Evolutionary conservation across 2,797 vertebrate genomes (phyloP), one percentile per base, ranked within the genome.

Genomic region (Ctenochaetus hawaiiensis): DNA sequence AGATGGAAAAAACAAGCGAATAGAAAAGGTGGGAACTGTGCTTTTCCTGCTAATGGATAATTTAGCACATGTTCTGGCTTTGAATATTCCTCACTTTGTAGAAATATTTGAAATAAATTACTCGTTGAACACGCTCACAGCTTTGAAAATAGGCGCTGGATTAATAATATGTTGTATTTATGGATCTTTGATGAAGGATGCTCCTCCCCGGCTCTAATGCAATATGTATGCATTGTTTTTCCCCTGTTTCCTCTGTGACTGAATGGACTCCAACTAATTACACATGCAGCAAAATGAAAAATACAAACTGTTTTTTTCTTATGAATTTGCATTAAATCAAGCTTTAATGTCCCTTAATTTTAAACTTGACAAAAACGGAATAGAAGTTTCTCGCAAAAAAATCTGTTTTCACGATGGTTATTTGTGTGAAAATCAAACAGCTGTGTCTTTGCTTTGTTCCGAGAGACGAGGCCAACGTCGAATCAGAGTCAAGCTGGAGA

Each of bases 161-260:
- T 86, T 82, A 83, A 73, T 67, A 84, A 81, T 66, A 80, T 58
- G 81, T 69, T 6, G 37, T 82, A 84, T 87, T 91, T 88, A 86
- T 87, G 81, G 85, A 87, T 89, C 77, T 90, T 88, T 94, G 92
- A 94, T 92, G 89, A 89, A 93, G 85, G 88, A 80, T 23, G 74
- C 82, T 80, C 84, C 84, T 89, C 80, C 82, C 73, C 51, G 7
- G 78, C 81, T 75, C 87, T 90, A 87, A 93, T 94, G 90, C 74
- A 92, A 92, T 93, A 93, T 93, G 90, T 78, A 94, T 92, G 86
- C 78, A 84, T 91, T 93, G 87, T 93, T 90, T 87, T 89, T 75
- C 85, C 14, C 59, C 64, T 43, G 52, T 91, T 91, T 89, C 81
- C 89, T 89, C 83, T 67, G 77, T 72, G 72, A 77, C 49, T 62